Percentiles rank a stretch among this genome's conserved stretches.
Evolutionary conservation across 1,140 invertebrate genomes (phyloP).

Genomic region (Meloidogyne exigua): DNA sequence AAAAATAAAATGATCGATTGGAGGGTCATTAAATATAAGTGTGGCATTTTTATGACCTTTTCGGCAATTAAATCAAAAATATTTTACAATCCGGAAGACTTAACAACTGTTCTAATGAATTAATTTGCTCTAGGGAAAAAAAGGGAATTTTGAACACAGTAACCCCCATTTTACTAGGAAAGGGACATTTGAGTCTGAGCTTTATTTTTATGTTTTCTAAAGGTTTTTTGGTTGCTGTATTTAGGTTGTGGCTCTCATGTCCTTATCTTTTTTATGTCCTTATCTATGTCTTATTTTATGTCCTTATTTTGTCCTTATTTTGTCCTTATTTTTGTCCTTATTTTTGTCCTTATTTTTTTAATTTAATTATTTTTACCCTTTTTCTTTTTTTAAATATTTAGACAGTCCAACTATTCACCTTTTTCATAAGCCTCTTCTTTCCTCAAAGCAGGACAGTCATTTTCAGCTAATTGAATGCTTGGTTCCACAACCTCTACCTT

Average conservation of each 20-base stretch:
- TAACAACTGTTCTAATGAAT: constrained; percentile 2
- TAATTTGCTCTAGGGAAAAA: background rate
- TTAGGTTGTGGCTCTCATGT: no score
- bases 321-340: no score
- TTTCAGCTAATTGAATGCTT: background rate
- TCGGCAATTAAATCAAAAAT: background rate
- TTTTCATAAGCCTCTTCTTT: background rate
- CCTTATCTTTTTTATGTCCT: no score
- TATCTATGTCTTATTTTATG: background rate
- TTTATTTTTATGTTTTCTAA: background rate
- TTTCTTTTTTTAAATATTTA: no score
- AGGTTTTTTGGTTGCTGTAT: no score
- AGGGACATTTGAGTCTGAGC: background rate
- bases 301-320: background rate
- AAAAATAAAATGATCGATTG: background rate
- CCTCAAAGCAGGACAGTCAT: background rate
- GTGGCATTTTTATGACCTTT: background rate
- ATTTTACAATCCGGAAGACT: background rate
- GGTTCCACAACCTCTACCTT: background rate
- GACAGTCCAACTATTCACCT: no score
- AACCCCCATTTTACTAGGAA: background rate
- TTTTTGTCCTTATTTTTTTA: no score
- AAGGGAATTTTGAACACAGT: background rate
- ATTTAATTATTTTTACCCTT: no score
- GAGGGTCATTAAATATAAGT: background rate